Evolutionary conservation across 2,888 invertebrate genomes (phyloP).

Genomic region (Brachypalpus laphriformis): DNA sequence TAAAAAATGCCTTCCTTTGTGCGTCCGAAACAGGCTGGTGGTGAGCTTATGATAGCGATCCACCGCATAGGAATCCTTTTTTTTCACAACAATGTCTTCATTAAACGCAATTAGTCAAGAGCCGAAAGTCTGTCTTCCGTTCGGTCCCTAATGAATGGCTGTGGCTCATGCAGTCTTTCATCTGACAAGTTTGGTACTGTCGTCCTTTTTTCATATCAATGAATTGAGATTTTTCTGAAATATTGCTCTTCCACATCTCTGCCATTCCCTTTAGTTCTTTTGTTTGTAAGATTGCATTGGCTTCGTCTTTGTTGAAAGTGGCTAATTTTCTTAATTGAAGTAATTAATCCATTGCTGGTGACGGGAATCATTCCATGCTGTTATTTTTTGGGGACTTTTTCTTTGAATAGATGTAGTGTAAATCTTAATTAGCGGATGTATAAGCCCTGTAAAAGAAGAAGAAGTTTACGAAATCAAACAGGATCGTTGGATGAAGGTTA

Average conservation of each 20-base stretch:
- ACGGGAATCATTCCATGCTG: slow-evolving; percentile 59
- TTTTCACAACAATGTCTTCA: slow-evolving; percentile 62
- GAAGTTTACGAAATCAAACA: slow-evolving; percentile 30
- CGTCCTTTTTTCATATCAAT: slow-evolving; percentile 69
- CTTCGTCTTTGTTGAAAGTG: slow-evolving; percentile 61
- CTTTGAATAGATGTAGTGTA: slow-evolving; percentile 43
- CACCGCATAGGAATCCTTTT: slow-evolving; percentile 53
- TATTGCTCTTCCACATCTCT: slow-evolving; percentile 57
- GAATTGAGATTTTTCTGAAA: slow-evolving; percentile 68
- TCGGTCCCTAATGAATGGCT: slow-evolving; percentile 65
- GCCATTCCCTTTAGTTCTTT: slow-evolving; percentile 34
- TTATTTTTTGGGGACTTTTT: slow-evolving; percentile 18
- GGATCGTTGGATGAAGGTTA: slow-evolving; percentile 39
- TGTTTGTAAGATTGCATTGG: slow-evolving; percentile 59
- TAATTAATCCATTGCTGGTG: slow-evolving; percentile 63
- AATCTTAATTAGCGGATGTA: slow-evolving; percentile 44
- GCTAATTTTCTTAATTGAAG: slow-evolving; percentile 69
- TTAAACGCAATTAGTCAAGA: slow-evolving; percentile 71
- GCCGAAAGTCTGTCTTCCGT: slow-evolving; percentile 59
- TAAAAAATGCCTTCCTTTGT: slow-evolving; percentile 46
- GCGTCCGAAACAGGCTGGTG: slow-evolving; percentile 32
- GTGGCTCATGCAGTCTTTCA: slow-evolving; percentile 69
- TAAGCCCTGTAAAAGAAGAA: slow-evolving; percentile 21
- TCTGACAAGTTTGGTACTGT: slow-evolving; percentile 62
- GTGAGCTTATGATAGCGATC: slow-evolving; percentile 48